Conservation (phyloP, 1,140 invertebrate species). For the Drosophila pseudoobscura region DNA sequence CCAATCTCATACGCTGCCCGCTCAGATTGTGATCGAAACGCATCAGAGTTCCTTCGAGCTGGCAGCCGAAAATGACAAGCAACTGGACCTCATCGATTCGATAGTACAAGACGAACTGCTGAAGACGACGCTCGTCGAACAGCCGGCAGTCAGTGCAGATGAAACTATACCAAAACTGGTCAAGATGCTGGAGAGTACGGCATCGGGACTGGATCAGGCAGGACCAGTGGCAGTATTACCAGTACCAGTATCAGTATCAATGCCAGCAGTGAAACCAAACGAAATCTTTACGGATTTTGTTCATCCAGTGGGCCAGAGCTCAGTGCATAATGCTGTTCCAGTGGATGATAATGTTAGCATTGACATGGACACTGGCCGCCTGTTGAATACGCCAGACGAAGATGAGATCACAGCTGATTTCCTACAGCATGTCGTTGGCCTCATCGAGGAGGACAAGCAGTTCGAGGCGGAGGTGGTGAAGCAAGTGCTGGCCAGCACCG, state of each 20-base stretch:
- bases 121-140: conserved; percentile 51
- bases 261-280: too few relatives aligned
- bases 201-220: conserved; percentile 47
- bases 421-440: conserved; percentile 87
- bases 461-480: conserved; percentile 88
- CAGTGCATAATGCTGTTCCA: background rate
- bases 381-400: conserved; percentile 83
- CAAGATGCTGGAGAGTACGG: conserved; percentile 80
- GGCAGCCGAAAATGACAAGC: conserved; percentile 78
- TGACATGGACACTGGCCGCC: conserved; percentile 49
- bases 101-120: conserved; percentile 71
- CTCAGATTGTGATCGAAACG: conserved; percentile 77
- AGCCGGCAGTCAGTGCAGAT: conserved; percentile 45
- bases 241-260: conserved; percentile 8
- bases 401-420: conserved; percentile 88
- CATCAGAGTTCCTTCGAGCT: conserved; percentile 77
- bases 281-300: too few relatives aligned
- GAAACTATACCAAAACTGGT: conserved; percentile 80
- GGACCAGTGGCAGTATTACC: background rate
- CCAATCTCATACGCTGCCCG: conserved; percentile 77
- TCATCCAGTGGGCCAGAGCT: background rate
- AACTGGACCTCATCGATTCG: conserved; percentile 81
- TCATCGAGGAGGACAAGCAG: conserved; percentile 87
- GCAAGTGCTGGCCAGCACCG: conserved; percentile 83
- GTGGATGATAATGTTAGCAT: conserved; percentile 61